phyloP scores from a whole-genome alignment of 2,113 vertebrate genomes.

The Cervus canadensis region DNA sequence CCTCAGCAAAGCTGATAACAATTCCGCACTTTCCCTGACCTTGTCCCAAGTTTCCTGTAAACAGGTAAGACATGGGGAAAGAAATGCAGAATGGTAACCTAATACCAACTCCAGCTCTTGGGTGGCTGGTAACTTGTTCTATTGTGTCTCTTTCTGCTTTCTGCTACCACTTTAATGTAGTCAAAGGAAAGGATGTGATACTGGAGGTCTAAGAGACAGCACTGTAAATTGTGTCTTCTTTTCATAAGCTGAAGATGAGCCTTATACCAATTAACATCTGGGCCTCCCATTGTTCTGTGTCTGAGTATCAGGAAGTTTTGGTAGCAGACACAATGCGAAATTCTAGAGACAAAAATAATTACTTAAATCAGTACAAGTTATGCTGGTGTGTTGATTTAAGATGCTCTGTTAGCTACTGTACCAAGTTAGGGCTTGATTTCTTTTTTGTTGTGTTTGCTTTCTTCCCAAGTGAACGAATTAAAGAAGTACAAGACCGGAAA shows the following conservation, averaged over 20 bases:
- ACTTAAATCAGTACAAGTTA: background rate
- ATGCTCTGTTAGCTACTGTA: slow-evolving; percentile 55
- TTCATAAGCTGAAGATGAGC: slow-evolving; percentile 68
- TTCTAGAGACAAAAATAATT: slow-evolving; percentile 61
- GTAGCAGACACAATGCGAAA: slow-evolving; percentile 37
- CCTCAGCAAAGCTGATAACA: slow-evolving; percentile 75
- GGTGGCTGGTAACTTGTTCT: slow-evolving; percentile 49
- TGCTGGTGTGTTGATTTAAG: slow-evolving; percentile 56
- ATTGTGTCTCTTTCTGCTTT: slow-evolving; percentile 64
- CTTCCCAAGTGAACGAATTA: slow-evolving; percentile 68
- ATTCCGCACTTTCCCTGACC: slow-evolving; percentile 83
- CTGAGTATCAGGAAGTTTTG: slow-evolving; percentile 29
- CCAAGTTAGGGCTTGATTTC: slow-evolving; percentile 49
- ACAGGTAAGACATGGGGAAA: slow-evolving; percentile 51
- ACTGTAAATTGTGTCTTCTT: slow-evolving; percentile 65
- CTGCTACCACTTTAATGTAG: slow-evolving; percentile 57
- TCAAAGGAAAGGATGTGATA: slow-evolving; percentile 72
- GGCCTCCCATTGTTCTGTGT: background rate
- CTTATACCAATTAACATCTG: slow-evolving; percentile 55
- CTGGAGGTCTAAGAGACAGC: slow-evolving; percentile 49
- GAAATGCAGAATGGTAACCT: slow-evolving; percentile 65
- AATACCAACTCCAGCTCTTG: slow-evolving; percentile 48
- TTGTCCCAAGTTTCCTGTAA: slow-evolving; percentile 80
- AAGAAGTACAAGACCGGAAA: slow-evolving; percentile 37
- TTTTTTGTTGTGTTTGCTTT: slow-evolving; percentile 64